Conservation (phyloP, 2,888 invertebrate genomes). For the Glyphotaelius pellucidus region DNA sequence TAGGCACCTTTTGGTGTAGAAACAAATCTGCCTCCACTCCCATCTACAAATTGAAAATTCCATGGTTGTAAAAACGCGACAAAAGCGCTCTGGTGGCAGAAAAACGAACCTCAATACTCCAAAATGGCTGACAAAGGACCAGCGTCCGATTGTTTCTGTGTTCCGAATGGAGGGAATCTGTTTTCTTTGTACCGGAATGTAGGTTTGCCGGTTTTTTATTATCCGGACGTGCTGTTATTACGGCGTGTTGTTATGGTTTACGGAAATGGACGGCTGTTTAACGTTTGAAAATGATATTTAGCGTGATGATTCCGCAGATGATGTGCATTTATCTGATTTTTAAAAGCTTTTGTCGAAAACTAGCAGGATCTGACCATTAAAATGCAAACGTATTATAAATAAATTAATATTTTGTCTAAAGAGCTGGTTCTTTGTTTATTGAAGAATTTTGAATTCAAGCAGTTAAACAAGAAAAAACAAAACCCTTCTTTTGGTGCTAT, state of each 20-base stretch:
- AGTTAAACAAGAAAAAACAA: too few relatives aligned
- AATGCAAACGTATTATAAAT: too few relatives aligned
- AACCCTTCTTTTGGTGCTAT: too few relatives aligned
- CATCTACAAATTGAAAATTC: slow-evolving; percentile 8
- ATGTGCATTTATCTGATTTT: background rate
- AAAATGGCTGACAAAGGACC: slow-evolving; percentile 45
- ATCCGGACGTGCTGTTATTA: slow-evolving; percentile 47
- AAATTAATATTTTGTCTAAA: too few relatives aligned
- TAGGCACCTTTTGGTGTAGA: background rate
- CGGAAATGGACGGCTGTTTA: slow-evolving; percentile 7
- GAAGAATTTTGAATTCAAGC: too few relatives aligned
- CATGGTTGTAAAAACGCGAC: background rate
- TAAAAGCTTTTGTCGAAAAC: background rate
- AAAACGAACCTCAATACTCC: slow-evolving; percentile 12
- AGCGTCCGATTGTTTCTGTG: slow-evolving; percentile 20
- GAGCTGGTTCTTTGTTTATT: too few relatives aligned
- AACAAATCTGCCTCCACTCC: background rate
- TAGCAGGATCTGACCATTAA: background rate
- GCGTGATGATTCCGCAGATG: background rate
- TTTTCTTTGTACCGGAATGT: slow-evolving; percentile 48
- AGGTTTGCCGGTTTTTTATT: slow-evolving; percentile 45
- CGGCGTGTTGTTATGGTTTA: slow-evolving; percentile 22
- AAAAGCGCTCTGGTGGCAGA: slow-evolving; percentile 16
- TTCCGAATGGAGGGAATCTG: slow-evolving; percentile 23
- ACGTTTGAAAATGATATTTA: background rate